phyloP scores from a whole-genome alignment of 2,113 vertebrate species.

The Lepus americanus region DNA sequence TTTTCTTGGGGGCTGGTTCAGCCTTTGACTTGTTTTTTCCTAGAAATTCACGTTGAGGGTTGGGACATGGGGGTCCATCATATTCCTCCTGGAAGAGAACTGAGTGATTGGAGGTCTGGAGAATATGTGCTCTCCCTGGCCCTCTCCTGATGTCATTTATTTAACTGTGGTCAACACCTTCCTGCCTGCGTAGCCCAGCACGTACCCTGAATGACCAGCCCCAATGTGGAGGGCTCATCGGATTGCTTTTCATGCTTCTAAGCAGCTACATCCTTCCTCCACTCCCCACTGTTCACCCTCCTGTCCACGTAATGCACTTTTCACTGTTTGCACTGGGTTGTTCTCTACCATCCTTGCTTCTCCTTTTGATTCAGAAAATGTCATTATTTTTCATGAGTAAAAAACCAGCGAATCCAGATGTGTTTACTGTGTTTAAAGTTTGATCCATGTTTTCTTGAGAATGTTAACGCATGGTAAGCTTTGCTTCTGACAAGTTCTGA shows the following conservation, averaged over 20 bases:
- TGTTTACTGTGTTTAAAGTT: background rate
- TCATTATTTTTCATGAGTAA: constrained; percentile 42
- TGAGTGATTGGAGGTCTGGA: constrained; percentile 2
- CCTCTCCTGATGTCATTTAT: constrained; percentile 33
- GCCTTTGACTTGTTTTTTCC: background rate
- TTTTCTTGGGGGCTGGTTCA: constrained; percentile 44
- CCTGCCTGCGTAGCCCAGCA: background rate
- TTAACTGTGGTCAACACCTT: constrained; percentile 54
- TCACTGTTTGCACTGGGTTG: background rate
- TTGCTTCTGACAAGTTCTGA: constrained; percentile 1
- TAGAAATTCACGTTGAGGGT: constrained; percentile 31
- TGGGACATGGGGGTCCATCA: background rate
- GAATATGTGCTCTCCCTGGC: background rate
- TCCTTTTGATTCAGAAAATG: constrained; percentile 31
- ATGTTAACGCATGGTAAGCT: background rate
- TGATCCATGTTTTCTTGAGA: constrained; percentile 21
- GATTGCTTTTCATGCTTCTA: background rate
- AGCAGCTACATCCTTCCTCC: background rate
- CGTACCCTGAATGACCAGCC: background rate
- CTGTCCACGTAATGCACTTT: background rate
- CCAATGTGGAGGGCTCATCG: background rate
- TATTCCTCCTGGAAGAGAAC: background rate
- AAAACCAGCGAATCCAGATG: constrained; percentile 30
- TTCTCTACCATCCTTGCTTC: background rate
- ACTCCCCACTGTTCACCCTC: background rate